Base-by-base conservation (phyloP, 1,140 invertebrate genomes). In the Calephelis virginiensis region DNA sequence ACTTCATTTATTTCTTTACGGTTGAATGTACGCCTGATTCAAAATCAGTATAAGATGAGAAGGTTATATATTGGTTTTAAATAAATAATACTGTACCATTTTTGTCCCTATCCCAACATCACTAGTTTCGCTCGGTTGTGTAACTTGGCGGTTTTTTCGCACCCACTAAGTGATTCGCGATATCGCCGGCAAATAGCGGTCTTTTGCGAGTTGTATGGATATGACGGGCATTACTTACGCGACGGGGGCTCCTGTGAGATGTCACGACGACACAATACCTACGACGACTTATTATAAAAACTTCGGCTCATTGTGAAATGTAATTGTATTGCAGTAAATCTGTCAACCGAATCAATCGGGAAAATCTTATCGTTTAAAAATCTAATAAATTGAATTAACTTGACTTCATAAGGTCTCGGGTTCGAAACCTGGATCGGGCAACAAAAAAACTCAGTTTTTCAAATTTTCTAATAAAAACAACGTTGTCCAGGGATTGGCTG, bases 101-200 rank as follows among this genome's bases (percentile, higher is more conserved):
- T 48, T 12, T 48, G 10, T 11, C n/a, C 47, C 6, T n/a, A n/a
- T n/a, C 28, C 0, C 5, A 11, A 59, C 53, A 59, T 38, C 53
- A 59, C 53, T 59, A 59, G 28, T 59, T 12, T 37, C 53, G 12
- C 28, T 59, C 28, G 53, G 53, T 37, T 59, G 17, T 59, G 53
- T 59, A 59, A 59, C 28, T 59, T 59, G 53, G 28, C 38, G 53
- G 28, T 59, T 59, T 59, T 59, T 59, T 59, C 53, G 17, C 53
- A 59, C 53, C 53, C 53, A n/a, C 53, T 59, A 59, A 59, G 53
- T 59, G 53, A 59, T 59, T 59, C 53, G 53, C 53, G 28, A 59
- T 59, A 59, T 59, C 53, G 53, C 53, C 53, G 17, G 53, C 53
- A 59, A 59, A 59, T 59, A 59, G 53, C 53, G 50, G 50, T 53